A percentile compares a stretch with the other conserved stretches of the same genome.
Conservation (phyloP, 1,140 invertebrate genomes). For the Zaprionus africanus region DNA sequence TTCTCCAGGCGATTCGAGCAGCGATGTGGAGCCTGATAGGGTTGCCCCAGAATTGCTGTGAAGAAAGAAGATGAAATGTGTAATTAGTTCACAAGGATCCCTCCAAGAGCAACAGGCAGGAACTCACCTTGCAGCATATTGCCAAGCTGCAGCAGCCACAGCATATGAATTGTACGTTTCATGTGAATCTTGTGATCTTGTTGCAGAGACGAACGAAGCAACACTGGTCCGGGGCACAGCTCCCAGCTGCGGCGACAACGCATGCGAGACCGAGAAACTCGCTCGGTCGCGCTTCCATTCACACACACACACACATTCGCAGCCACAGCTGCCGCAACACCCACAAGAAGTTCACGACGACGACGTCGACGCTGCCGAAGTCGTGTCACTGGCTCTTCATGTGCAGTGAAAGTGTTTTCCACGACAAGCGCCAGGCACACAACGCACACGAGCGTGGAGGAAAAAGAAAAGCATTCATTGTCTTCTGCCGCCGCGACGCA, state of each 20-base stretch:
- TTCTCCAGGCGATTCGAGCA: conserved; percentile 85
- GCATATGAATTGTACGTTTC: conserved; percentile 13
- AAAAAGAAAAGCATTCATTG: conserved; percentile 81
- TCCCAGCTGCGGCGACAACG: conserved; percentile 49
- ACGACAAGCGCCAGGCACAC: conserved; percentile 65
- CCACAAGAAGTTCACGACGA: conserved; percentile 56
- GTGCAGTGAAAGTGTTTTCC: conserved; percentile 81
- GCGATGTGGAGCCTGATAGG: conserved; percentile 69
- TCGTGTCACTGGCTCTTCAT: conserved; percentile 79
- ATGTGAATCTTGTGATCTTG: conserved; percentile 13
- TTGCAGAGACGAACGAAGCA: conserved; percentile 22
- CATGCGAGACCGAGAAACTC: conserved; percentile 70
- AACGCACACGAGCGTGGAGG: conserved; percentile 70
- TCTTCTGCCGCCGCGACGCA: conserved; percentile 27
- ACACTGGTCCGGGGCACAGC: conserved; percentile 53
- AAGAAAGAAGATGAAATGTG: not conserved
- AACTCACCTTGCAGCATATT: conserved; percentile 55
- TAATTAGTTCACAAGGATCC: not conserved
- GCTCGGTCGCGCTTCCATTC: conserved; percentile 75
- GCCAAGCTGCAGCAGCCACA: conserved; percentile 42
- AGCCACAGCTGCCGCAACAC: conserved; percentile 27
- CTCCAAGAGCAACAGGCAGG: not conserved
- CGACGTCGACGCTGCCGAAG: conserved; percentile 43
- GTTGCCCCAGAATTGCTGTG: conserved; percentile 52
- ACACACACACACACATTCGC: conserved; percentile 45